phyloP scores from a whole-genome alignment of 2,797 vertebrate genomes.

The Florisuga fusca region DNA sequence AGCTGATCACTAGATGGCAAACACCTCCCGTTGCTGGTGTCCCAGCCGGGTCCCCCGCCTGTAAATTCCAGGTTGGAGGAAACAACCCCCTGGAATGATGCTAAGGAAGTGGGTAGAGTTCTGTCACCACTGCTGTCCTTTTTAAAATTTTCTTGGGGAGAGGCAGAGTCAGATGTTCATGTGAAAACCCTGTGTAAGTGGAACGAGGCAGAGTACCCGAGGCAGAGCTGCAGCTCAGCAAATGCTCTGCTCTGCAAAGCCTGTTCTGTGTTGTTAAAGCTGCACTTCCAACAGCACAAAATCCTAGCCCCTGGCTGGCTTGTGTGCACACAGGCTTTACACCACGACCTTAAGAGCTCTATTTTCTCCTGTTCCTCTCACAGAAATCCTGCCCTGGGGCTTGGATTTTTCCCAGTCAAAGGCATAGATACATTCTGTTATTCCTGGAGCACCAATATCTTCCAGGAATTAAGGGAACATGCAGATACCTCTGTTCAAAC shows the following conservation, averaged over 20 bases:
- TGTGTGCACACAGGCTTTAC: too few relatives aligned
- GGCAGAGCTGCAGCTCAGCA: background rate
- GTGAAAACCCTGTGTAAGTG: accelerated
- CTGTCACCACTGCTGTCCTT: background rate
- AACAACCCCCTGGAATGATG: background rate
- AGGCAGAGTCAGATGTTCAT: background rate
- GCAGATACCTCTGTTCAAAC: background rate
- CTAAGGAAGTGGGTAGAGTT: background rate
- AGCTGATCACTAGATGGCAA: slow-evolving; percentile 41
- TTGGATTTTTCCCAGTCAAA: too few relatives aligned
- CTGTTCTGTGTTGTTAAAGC: too few relatives aligned
- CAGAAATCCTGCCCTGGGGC: background rate
- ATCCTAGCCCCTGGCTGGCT: too few relatives aligned
- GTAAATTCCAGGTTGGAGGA: too few relatives aligned
- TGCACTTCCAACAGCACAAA: too few relatives aligned
- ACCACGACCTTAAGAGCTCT: background rate
- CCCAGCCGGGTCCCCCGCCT: background rate
- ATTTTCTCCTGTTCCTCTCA: slow-evolving; percentile 66
- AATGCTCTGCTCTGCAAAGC: too few relatives aligned
- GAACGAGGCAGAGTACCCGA: background rate
- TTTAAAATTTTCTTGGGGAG: accelerated
- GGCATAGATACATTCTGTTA: too few relatives aligned
- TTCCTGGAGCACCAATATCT: too few relatives aligned
- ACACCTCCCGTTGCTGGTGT: background rate
- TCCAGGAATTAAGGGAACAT: background rate